These are phyloP conservation scores for Paralichthys olivaceus DNA, from an alignment of 2,113 vertebrate species.

Conservation along the genomic window DNA sequence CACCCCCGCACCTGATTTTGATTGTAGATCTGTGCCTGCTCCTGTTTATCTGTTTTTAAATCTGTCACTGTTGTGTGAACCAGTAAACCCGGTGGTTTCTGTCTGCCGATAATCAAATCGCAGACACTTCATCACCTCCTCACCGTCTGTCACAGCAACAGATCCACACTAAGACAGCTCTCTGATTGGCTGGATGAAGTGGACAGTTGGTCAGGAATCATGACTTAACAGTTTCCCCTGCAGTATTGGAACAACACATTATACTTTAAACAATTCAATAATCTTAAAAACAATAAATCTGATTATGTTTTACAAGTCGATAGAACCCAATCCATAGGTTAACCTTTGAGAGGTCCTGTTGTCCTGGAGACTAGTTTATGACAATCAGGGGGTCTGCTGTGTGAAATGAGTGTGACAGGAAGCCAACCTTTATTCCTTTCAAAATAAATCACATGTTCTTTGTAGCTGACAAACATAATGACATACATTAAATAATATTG, in stretches of 20 bases:
- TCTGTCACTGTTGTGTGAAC: not conserved
- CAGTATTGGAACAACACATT: too few relatives aligned
- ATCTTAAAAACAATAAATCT: not conserved
- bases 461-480: slow-evolving; percentile 9
- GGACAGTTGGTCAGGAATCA: slow-evolving; percentile 9
- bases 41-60: not conserved
- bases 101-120: slow-evolving; percentile 45
- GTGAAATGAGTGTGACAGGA: not conserved
- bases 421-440: not conserved
- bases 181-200: not conserved
- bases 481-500: too few relatives aligned
- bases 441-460: slow-evolving; percentile 18
- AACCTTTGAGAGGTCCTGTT: not conserved
- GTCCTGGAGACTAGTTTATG: too few relatives aligned
- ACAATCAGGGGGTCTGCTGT: not conserved
- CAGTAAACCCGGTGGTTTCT: slow-evolving; percentile 21
- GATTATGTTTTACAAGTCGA: not conserved
- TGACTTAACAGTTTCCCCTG: slow-evolving; percentile 13
- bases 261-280: not conserved
- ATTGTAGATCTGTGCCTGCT: too few relatives aligned
- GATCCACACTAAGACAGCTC: not conserved
- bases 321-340: not conserved
- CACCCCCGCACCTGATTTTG: too few relatives aligned
- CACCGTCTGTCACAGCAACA: slow-evolving; percentile 13
- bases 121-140: slow-evolving; percentile 21